Evolutionary conservation across 2,888 invertebrate genomes (phyloP).

Genomic region (Lasius fuliginosus): DNA sequence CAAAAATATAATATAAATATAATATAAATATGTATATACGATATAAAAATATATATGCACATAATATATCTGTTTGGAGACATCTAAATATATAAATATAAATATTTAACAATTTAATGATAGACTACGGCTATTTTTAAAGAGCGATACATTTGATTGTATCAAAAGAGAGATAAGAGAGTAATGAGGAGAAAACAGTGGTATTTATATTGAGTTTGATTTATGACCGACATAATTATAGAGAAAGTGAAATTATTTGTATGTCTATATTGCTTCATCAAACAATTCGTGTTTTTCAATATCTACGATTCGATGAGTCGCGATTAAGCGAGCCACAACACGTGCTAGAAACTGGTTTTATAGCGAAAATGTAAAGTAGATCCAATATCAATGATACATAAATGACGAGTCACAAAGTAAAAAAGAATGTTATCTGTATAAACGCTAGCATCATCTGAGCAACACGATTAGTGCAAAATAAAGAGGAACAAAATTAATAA

Average conservation of each 20-base stretch:
- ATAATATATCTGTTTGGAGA: background rate
- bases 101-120: too few species aligned
- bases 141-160: too few species aligned
- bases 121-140: too few species aligned
- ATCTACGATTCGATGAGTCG: background rate
- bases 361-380: background rate
- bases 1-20: too few species aligned
- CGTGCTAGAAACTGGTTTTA: conserved; percentile 14
- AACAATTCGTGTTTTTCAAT: background rate
- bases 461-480: background rate
- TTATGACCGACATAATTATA: background rate
- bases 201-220: background rate
- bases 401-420: background rate
- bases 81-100: background rate
- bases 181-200: background rate
- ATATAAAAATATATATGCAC: too few species aligned
- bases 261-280: background rate
- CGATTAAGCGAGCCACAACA: background rate
- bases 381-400: conserved; percentile 9
- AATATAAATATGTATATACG: too few species aligned
- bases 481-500: background rate
- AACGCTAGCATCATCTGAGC: background rate
- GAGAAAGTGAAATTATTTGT: conserved; percentile 1
- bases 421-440: background rate
- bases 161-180: too few species aligned